Evolutionary conservation across 2,888 invertebrate species (phyloP).

Genomic region (Nineta flava): DNA sequence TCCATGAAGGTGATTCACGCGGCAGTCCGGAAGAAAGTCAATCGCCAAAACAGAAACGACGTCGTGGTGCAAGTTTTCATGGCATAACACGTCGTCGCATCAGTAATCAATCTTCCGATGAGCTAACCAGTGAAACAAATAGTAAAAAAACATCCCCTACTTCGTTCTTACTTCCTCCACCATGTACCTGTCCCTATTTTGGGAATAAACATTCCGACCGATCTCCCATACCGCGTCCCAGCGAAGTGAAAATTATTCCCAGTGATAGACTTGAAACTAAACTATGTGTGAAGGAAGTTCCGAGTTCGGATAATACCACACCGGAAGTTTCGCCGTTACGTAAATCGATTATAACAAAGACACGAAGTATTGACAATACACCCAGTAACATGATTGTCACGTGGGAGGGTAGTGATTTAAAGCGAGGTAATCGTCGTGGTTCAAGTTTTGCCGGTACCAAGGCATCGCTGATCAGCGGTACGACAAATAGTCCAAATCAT

Average conservation of each 20-base stretch:
- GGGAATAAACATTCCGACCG: conserved; percentile 47
- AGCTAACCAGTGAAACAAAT: conserved; percentile 20
- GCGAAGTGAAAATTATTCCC: conserved; percentile 36
- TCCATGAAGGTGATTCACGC: conserved; percentile 27
- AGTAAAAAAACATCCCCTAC: conserved; percentile 23
- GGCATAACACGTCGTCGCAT: conserved; percentile 19
- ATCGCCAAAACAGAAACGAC: conserved; percentile 25
- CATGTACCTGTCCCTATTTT: conserved; percentile 70
- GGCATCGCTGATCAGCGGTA: conserved; percentile 41
- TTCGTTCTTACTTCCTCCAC: conserved; percentile 40
- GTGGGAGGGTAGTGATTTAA: conserved; percentile 49
- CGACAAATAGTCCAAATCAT: conserved; percentile 21
- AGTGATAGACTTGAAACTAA: conserved; percentile 17
- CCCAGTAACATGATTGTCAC: conserved; percentile 40
- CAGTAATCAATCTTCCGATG: conserved; percentile 10
- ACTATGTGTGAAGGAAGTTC: conserved; percentile 21
- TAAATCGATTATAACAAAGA: conserved; percentile 17
- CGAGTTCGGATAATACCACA: conserved; percentile 14
- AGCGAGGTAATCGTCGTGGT: conserved; percentile 21
- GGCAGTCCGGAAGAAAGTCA: conserved; percentile 18
- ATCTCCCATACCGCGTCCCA: conserved; percentile 26
- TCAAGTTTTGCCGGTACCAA: conserved; percentile 55
- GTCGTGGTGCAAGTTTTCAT: conserved; percentile 33
- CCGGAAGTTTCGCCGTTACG: conserved; percentile 30
- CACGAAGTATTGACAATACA: conserved; percentile 18